phyloP scores from a whole-genome alignment of 1,140 invertebrate species.

The Leptoteleia sp. region DNA sequence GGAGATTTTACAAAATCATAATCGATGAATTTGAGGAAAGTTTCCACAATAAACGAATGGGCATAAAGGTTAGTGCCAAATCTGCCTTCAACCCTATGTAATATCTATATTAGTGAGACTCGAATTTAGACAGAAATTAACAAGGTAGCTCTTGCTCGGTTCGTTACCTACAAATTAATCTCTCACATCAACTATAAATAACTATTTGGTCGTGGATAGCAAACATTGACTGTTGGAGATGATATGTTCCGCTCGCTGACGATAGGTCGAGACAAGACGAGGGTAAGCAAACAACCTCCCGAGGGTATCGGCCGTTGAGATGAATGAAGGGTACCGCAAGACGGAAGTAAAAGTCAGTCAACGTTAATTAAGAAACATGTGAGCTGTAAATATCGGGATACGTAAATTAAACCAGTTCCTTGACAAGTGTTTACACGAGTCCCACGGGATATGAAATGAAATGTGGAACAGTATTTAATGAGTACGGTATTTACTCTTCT shows the following conservation, averaged over 20 bases:
- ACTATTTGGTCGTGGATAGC: constrained; percentile 35
- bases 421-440: constrained; percentile 31
- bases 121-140: constrained; percentile 40
- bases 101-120: constrained; percentile 26
- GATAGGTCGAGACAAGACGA: constrained; percentile 51
- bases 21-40: too few species aligned
- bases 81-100: too few species aligned
- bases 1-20: too few species aligned
- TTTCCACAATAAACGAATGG: too few species aligned
- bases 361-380: constrained; percentile 78
- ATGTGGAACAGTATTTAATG: constrained; percentile 3
- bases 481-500: background rate
- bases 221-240: constrained; percentile 41
- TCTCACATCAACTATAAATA: constrained; percentile 47
- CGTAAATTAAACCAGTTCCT: constrained; percentile 25
- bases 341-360: constrained; percentile 70
- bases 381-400: constrained; percentile 54
- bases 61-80: too few species aligned
- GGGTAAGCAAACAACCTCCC: constrained; percentile 72
- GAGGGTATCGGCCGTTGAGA: constrained; percentile 68
- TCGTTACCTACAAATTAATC: constrained; percentile 56
- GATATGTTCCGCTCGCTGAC: constrained; percentile 18
- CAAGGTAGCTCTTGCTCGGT: constrained; percentile 31
- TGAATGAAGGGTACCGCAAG: constrained; percentile 64
- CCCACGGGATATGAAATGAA: constrained; percentile 9